These are phyloP conservation scores for Lepidostoma basale DNA, from an alignment of 1,140 invertebrate species.

Conservation along the genomic window DNA sequence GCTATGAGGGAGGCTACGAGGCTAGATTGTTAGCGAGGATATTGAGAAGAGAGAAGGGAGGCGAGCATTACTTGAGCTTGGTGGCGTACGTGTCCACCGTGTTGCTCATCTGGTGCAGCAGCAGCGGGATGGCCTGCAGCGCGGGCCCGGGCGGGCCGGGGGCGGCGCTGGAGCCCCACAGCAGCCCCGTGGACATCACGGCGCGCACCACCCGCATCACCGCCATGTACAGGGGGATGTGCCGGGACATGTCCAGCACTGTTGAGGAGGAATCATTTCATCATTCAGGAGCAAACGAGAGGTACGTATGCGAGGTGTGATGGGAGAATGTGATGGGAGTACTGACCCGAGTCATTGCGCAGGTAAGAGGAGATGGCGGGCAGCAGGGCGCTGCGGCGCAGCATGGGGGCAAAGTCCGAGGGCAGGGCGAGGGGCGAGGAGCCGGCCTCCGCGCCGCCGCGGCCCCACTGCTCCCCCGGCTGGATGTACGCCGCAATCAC, in stretches of 20 bases:
- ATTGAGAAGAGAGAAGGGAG: background rate
- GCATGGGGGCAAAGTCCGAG: conserved; percentile 72
- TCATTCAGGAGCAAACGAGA: conserved; percentile 16
- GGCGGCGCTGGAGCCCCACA: conserved; percentile 49
- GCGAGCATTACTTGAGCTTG: conserved; percentile 73
- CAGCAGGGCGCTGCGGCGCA: conserved; percentile 83
- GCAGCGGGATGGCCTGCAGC: conserved; percentile 60
- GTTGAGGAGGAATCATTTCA: too few species aligned
- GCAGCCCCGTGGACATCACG: conserved; percentile 67
- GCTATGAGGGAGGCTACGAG: background rate
- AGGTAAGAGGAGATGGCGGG: conserved; percentile 90
- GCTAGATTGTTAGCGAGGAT: too few species aligned
- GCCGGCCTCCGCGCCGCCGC: conserved; percentile 43
- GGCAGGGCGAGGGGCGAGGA: conserved; percentile 59
- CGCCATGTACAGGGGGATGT: conserved; percentile 89
- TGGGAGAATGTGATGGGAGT: too few species aligned
- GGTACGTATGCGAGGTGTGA: too few species aligned
- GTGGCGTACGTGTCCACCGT: conserved; percentile 91
- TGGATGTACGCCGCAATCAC: conserved; percentile 88
- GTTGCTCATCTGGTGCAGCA: conserved; percentile 85
- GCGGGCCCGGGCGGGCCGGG: conserved; percentile 68
- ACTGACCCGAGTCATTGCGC: conserved; percentile 88
- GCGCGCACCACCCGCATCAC: conserved; percentile 82
- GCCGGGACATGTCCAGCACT: conserved; percentile 92
- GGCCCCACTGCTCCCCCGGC: conserved; percentile 68